These are phyloP conservation scores for Crypturellus tataupa DNA, from an alignment of 2,797 vertebrate genomes.

Conservation along the genomic window DNA sequence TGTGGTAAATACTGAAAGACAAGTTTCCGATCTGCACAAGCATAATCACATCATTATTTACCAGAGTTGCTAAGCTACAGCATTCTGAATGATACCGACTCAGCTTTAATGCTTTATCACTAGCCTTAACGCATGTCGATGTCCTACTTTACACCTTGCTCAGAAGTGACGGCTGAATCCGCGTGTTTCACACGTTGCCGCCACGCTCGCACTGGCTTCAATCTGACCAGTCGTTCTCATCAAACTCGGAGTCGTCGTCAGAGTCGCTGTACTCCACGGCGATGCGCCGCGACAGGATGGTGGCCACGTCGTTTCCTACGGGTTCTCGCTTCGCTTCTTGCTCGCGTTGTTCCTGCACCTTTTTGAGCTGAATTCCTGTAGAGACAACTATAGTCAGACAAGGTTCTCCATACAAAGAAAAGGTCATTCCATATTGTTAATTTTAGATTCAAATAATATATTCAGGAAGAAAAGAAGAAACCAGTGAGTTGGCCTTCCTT, in stretches of 20 bases:
- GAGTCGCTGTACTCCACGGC: constrained; percentile 98
- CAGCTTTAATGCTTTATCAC: constrained; percentile 14
- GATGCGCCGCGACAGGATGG: constrained; percentile 94
- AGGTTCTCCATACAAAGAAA: background rate
- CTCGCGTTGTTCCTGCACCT: constrained; percentile 97
- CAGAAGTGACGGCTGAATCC: background rate
- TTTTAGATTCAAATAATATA: background rate
- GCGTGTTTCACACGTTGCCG: background rate
- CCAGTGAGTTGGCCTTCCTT: background rate
- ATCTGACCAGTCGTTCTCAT: constrained; percentile 98
- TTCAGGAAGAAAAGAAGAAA: background rate
- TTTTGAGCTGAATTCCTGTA: constrained; percentile 96
- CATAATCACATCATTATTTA: constrained; percentile 75
- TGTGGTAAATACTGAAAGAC: constrained; percentile 79
- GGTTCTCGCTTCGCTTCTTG: constrained; percentile 96
- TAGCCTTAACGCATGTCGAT: background rate
- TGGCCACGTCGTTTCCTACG: constrained; percentile 95
- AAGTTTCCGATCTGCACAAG: constrained; percentile 78
- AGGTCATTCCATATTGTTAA: background rate
- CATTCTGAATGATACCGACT: constrained; percentile 61
- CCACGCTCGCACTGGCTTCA: constrained; percentile 70
- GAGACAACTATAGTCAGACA: background rate
- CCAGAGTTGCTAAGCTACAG: constrained; percentile 78
- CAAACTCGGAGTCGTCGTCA: constrained; percentile 94
- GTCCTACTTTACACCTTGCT: background rate